These are phyloP conservation scores for Helicolenus hilgendorfi DNA, from an alignment of 2,797 vertebrate genomes.

Conservation along the genomic window DNA sequence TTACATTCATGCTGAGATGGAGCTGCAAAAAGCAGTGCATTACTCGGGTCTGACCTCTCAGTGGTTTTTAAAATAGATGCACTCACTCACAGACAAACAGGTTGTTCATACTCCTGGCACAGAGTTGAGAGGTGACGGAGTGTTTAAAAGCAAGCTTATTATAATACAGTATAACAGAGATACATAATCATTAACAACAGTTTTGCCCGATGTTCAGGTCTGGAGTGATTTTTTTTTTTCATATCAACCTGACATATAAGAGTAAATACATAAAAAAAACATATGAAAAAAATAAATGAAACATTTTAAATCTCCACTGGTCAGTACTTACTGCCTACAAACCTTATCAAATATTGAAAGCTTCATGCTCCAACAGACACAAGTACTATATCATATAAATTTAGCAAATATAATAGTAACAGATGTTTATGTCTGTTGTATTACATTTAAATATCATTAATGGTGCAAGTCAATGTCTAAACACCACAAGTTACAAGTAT, in stretches of 20 bases:
- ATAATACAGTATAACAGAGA: slow-evolving; percentile 33
- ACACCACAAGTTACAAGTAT: background rate
- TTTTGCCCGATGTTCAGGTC: background rate
- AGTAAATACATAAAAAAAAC: background rate
- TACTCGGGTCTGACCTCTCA: slow-evolving; percentile 53
- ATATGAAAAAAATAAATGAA: background rate
- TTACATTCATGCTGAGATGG: slow-evolving; percentile 21
- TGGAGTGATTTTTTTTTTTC: background rate
- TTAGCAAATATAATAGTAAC: background rate
- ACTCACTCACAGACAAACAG: slow-evolving; percentile 43
- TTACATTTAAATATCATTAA: background rate
- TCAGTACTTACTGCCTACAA: background rate
- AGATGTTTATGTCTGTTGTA: background rate
- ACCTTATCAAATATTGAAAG: background rate
- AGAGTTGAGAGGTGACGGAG: slow-evolving; percentile 52
- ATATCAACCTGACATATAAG: background rate
- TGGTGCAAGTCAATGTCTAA: background rate
- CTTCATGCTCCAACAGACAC: background rate
- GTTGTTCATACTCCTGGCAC: slow-evolving; percentile 40
- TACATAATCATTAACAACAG: slow-evolving; percentile 15
- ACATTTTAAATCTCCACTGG: background rate
- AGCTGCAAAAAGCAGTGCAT: slow-evolving; percentile 40
- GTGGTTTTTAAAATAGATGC: slow-evolving; percentile 53
- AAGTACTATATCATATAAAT: no score
- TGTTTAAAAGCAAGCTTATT: slow-evolving; percentile 55